Percentiles rank a stretch among this genome's conserved stretches.
These are phyloP conservation scores for Bombus soroeensis DNA, from an alignment of 1,140 invertebrate genomes.

Conservation along the genomic window DNA sequence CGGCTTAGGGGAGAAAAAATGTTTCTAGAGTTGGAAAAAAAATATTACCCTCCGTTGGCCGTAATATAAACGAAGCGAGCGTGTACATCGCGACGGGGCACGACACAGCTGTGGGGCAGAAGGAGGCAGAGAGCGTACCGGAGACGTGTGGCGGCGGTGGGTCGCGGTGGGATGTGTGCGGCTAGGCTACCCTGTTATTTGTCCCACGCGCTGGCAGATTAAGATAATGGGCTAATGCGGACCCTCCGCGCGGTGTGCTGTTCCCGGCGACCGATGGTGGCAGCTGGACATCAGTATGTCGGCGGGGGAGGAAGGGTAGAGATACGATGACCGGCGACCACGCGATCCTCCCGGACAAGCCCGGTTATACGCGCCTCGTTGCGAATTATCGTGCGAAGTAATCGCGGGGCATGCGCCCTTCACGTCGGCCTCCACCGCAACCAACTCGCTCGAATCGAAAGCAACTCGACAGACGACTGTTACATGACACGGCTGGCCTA, in stretches of 20 bases:
- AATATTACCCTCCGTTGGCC: constrained; percentile 42
- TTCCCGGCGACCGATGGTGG: constrained; percentile 34
- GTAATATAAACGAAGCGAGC: constrained; percentile 9
- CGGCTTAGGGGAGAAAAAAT: neutral
- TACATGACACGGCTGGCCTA: constrained; percentile 37
- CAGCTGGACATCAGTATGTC: constrained; percentile 34
- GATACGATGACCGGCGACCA: constrained; percentile 67
- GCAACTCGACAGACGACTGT: constrained; percentile 24
- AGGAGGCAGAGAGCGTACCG: neutral
- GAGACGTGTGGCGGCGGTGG: neutral
- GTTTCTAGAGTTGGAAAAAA: constrained; percentile 22
- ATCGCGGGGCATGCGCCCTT: constrained; percentile 48
- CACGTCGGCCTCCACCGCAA: neutral
- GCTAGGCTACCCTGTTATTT: constrained; percentile 66
- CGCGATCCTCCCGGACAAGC: constrained; percentile 61
- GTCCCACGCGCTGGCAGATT: constrained; percentile 68
- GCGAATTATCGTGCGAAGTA: constrained; percentile 67
- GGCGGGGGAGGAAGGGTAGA: constrained; percentile 35
- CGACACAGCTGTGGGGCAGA: neutral
- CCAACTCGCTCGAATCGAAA: constrained; percentile 21
- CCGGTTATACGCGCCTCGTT: constrained; percentile 50
- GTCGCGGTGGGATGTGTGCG: neutral
- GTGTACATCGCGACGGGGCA: constrained; percentile 20
- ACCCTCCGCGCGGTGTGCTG: constrained; percentile 34
- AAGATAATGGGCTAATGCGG: constrained; percentile 72